Conservation (phyloP, 2,888 invertebrate species). For the Hirtodrosophila duncani region DNA sequence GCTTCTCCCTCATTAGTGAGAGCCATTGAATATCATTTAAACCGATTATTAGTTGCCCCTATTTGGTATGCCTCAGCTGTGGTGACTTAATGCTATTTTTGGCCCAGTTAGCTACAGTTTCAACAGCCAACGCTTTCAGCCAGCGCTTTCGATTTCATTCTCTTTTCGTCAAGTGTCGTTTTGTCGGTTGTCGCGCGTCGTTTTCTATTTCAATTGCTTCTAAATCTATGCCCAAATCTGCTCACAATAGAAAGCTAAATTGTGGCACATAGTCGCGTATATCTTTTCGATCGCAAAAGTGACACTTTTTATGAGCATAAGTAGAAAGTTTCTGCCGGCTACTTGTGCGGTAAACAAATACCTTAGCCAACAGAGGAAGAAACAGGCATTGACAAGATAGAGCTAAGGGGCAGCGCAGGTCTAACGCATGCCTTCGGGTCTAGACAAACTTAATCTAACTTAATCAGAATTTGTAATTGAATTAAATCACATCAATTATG, state of each 20-base stretch:
- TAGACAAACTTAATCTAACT: too few relatives aligned
- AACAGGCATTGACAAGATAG: background rate
- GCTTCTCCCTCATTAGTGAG: constrained; percentile 14
- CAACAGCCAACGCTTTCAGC: constrained; percentile 39
- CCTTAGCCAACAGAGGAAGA: constrained; percentile 39
- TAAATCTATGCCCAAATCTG: constrained; percentile 58
- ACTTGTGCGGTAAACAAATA: constrained; percentile 43
- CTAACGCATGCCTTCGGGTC: too few relatives aligned
- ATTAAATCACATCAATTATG: too few relatives aligned
- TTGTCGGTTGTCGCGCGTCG: constrained; percentile 14
- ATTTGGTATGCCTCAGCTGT: constrained; percentile 61
- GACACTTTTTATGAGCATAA: constrained; percentile 60
- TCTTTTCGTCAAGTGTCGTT: constrained; percentile 33
- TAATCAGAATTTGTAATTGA: too few relatives aligned
- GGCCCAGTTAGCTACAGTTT: constrained; percentile 56
- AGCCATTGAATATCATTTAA: constrained; percentile 48
- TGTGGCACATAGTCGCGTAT: constrained; percentile 49
- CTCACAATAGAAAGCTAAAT: constrained; percentile 60
- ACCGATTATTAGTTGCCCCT: constrained; percentile 44
- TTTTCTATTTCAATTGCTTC: constrained; percentile 71
- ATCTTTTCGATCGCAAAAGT: constrained; percentile 57
- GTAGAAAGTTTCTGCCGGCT: constrained; percentile 58
- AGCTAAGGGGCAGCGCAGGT: background rate
- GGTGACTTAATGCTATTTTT: constrained; percentile 62
- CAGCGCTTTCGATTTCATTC: constrained; percentile 68